Base-by-base conservation (phyloP, 2,888 invertebrate genomes). In the Alloscopus bannaensis region DNA sequence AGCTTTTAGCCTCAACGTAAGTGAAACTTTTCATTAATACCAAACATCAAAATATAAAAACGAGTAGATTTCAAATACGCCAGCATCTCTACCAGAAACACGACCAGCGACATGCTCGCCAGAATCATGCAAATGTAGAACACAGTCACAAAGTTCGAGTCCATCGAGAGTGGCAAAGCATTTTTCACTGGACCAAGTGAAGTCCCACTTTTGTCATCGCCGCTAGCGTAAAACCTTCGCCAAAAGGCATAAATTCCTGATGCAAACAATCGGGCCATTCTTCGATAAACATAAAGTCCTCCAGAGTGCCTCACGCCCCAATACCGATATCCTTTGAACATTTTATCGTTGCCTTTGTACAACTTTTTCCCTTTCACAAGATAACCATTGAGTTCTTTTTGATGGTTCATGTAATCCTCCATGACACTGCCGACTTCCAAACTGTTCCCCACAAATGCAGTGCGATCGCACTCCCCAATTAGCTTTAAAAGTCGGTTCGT, bases 61-160 rank as follows among this genome's bases (percentile, higher is more conserved):
- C n/a, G n/a, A n/a, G n/a, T n/a, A n/a, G n/a, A n/a, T n/a, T n/a
- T n/a, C n/a, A n/a, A n/a, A n/a, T n/a, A n/a, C n/a, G n/a, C n/a
- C n/a, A n/a, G n/a, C n/a, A n/a, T n/a, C n/a, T n/a, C n/a, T n/a
- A n/a, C n/a, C n/a, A n/a, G n/a, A n/a, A n/a, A n/a, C n/a, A n/a
- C n/a, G n/a, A n/a, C n/a, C n/a, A n/a, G n/a, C n/a, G n/a, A n/a
- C n/a, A n/a, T n/a, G n/a, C n/a, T n/a, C n/a, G n/a, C n/a, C n/a
- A n/a, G n/a, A n/a, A n/a, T n/a, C n/a, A 42, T 42, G 8, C 13
- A 11, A 6, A 55, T 2, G 26, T 55, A 55, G n/a, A 55, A 55
- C 16, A 55, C n/a, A 2, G 55, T 55, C 2, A 26, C 55, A 3
- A 55, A 55, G n/a, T 55, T 55, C 3, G 55, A 55, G 13, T 55